Base-by-base conservation (phyloP, 2,888 invertebrate genomes). In the Cephus runcator region DNA sequence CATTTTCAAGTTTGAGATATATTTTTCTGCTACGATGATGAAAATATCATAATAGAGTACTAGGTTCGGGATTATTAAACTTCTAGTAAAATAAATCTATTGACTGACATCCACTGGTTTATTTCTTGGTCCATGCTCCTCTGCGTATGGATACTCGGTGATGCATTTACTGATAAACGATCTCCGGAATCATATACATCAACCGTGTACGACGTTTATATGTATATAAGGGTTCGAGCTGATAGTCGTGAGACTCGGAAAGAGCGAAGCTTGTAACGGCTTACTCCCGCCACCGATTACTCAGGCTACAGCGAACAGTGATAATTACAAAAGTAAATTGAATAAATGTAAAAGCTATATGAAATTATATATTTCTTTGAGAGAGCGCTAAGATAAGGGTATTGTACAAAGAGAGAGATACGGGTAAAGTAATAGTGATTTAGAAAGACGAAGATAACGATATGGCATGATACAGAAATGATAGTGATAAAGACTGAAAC, bases 401-500 rank as follows among this genome's bases (percentile, higher is more conserved):
- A 69, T 79, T 76, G 76, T 68, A 77, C 73, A 78, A 77, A 80
- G 77, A 68, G 77, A 80, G 77, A 68, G 71, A 81, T 3, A 73
- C 40, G 76, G 73, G 56, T 68, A 81, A 81, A 56, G 56, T 23
- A 23, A 56, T 56, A 23, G 56, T 56, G 56, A 23, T 56, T 56
- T 23, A 56, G 15, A 56, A 9, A 56, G 23, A 56, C 56, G 23
- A 6, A 23, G 23, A 23, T 56, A 23, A 56, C 15, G 56, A 56
- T 56, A 56, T 23, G 9, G 23, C 9, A 79, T 76, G 79, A 76
- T 78, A 79, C 73, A 69, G 69, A 76, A 56, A 40, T 69, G 76
- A 68, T 71, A 78, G 74, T 77, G 82, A 78, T 83, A 77, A 77
- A 82, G 78, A 69, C 30, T 80, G 76, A 84, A 81, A 85, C 23